Base-by-base conservation (phyloP, 1,140 invertebrate species). In the Periplaneta americana region DNA sequence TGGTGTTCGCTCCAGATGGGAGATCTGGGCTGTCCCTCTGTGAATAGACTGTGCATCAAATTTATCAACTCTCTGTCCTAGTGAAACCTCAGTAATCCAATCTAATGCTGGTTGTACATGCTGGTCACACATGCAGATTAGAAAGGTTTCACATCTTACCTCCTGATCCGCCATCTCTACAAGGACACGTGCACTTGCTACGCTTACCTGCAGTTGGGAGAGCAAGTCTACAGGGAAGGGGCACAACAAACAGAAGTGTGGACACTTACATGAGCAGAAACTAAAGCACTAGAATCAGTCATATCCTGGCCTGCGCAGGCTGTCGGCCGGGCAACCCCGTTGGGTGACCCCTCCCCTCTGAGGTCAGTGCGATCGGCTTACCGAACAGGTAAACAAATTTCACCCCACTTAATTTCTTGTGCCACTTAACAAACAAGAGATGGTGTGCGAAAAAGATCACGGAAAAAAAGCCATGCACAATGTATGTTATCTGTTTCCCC, bases 261-360 rank as follows among this genome's bases (percentile, higher is more conserved):
- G 78, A 82, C 81, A 82, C 76, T 82, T 82, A 82, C 81, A 82
- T 39, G 36, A 75, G 48, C n/a, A 66, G n/a, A 66, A 66, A 66
- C 48, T 66, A 66, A n/a, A 66, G 28, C 22, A 28, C 48, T 66
- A 66, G 48, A 66, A 11, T 66, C 39, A 48, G 48, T 66, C 48
- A 66, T 66, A 66, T 66, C 48, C n/a, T 66, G 48, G 48, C 48
- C 48, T 66, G 48, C 48, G 28, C 48, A 66, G 48, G n/a, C 48
- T 82, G 81, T 48, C n/a, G 78, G 35, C 36, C 80, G 39, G 81
- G 78, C 36, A 57, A 18, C 81, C 81, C 81, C 81, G 77, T 82
- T 82, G 81, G 81, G 81, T 74, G 74, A 78, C 81, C 77, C 74
- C 81, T 82, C 78, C 78, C 81, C 81, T 75, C 28, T 81, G 34